phyloP scores from a whole-genome alignment of 2,113 vertebrate genomes.

The Anoura caudifer region DNA sequence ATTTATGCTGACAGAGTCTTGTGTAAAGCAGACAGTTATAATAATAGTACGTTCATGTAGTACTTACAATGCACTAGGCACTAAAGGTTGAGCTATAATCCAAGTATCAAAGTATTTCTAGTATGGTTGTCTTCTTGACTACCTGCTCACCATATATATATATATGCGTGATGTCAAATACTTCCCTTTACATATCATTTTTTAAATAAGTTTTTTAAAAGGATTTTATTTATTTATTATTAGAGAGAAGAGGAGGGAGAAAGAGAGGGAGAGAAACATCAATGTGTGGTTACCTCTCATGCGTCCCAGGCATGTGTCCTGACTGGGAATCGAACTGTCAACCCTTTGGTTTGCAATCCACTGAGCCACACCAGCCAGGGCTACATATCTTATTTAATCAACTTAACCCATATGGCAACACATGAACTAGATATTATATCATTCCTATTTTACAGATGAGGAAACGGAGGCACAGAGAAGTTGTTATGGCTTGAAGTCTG shows the following conservation, averaged over 20 bases:
- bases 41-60: accelerated
- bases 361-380: too few relatives aligned
- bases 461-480: not conserved
- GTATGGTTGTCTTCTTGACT: not conserved
- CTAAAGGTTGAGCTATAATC: accelerated
- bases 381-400: not conserved
- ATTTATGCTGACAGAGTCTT: not conserved
- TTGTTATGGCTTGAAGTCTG: not conserved
- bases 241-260: too few relatives aligned
- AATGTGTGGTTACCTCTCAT: too few relatives aligned
- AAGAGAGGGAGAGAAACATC: too few relatives aligned
- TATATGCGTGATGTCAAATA: accelerated
- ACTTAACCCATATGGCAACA: not conserved
- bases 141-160: not conserved
- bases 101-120: not conserved
- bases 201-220: too few relatives aligned
- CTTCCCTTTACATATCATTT: not conserved
- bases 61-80: accelerated
- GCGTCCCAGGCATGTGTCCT: too few relatives aligned
- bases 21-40: not conserved
- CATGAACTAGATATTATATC: not conserved
- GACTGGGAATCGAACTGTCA: too few relatives aligned
- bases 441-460: not conserved
- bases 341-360: too few relatives aligned
- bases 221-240: too few relatives aligned